Evolutionary conservation across 2,797 vertebrate genomes (phyloP), one percentile per base, ranked within the genome.

Genomic region (Chaunax sp.): DNA sequence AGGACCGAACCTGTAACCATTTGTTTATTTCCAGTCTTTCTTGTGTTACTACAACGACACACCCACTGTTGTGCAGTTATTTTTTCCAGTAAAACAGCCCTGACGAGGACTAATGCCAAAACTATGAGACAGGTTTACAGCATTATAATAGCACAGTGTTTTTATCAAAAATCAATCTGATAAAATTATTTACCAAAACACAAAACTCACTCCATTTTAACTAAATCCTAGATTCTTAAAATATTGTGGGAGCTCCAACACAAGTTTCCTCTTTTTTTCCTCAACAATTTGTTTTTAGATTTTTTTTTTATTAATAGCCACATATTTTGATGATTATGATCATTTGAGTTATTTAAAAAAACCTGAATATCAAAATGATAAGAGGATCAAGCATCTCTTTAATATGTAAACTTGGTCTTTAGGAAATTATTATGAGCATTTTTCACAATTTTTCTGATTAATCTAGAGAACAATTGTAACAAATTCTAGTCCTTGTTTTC

Each of bases 41-140:
- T 28, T 59, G 68, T 67, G 64, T 69, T 58, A 47, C 50, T 73
- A 70, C 19, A 2, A 59, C 58, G 88, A 81, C 87, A 88, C 88
- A 87, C 87, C 89, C 77, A 87, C 81, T 78, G 73, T 76, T 79
- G 71, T 79, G 22, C 25, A 69, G 64, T 81, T 56, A 72, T n/a
- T 77, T 82, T 82, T 80, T 80, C 69, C 72, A 46, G 82, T 60
- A 78, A 55, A 40, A 72, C 82, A 74, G 33, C 69, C 76, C 68
- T 67, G 72, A 74, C 44, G 41, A 9, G 46, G 58, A 72, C 62
- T 81, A 82, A 82, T 56, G 47, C 30, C 25, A 13, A 49, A 84
- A 61, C 67, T 83, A 82, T 85, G 73, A 67, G 25, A 50, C 45
- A n/a, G 5, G 81, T 62, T 5, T 14, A 47, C 14, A 2, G 13